Base-by-base conservation (phyloP, 2,888 invertebrate genomes). In the Drosophila mayaguana region DNA sequence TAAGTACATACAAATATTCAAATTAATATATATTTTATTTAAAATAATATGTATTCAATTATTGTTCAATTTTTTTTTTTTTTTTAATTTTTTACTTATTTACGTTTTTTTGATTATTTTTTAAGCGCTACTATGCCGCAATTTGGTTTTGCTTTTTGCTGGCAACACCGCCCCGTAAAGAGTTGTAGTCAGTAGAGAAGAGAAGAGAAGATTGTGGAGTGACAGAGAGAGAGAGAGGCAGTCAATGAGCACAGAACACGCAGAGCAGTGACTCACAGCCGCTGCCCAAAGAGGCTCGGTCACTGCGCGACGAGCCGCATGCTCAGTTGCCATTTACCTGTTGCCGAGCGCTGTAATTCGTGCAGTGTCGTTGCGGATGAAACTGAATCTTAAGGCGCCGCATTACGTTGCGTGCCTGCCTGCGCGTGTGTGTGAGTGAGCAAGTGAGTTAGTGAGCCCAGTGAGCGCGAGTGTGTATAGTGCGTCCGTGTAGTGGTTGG, bases 301-400 rank as follows among this genome's bases (percentile, higher is more conserved):
- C 54, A 43, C 18, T 57, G 48, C 36, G 55, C 43, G 63, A 18
- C 63, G 46, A 53, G 40, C 11, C 38, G 40, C 50, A 25, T 43
- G 34, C 63, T 88, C 91, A 91, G 91, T 91, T 90, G 83, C 81
- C 78, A 85, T 91, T 91, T 90, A 89, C 81, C 91, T 91, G 90
- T 85, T 80, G 84, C 78, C 89, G 88, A 72, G 88, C 75, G 79
- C 78, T 82, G 90, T 82, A 75, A 74, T 66, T 69, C 78, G 70
- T 76, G 60, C 81, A 76, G 80, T 75, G 72, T 81, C 80, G 89
- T 78, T 59, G 81, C 86, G 88, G 86, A 86, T 81, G 78, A 81
- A 85, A 86, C 55, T 64, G 60, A 86, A 63, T 66, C 70, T 80
- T 69, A 36, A 72, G 83, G 86, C 75, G 81, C 88, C 85, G 87